Evolutionary conservation across 1,140 invertebrate species (phyloP).

Genomic region (Globodera ellingtonae): DNA sequence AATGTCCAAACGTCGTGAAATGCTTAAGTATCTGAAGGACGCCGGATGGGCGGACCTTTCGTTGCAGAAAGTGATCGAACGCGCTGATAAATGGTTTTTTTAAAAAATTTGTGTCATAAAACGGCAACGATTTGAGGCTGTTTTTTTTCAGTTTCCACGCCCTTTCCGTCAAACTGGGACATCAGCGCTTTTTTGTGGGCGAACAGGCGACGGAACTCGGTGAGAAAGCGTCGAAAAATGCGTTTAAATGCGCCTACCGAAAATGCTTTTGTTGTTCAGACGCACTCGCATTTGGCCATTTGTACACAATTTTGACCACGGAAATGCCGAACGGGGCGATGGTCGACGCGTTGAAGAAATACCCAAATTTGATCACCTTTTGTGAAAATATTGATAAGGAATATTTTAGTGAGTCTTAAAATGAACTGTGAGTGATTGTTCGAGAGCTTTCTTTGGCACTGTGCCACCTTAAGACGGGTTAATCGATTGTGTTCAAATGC

Average conservation of each 20-base stretch:
- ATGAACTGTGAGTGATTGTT: background rate
- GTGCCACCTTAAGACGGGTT: too few relatives aligned
- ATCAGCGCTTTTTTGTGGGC: conserved; percentile 43
- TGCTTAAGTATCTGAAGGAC: conserved; percentile 37
- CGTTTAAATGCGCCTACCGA: conserved; percentile 53
- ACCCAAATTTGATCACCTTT: conserved; percentile 76
- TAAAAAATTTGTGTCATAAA: conserved; percentile 27
- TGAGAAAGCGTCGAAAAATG: conserved; percentile 68
- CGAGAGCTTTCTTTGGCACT: too few relatives aligned
- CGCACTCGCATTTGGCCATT: conserved; percentile 91
- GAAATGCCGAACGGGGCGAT: conserved; percentile 77
- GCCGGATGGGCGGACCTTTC: conserved; percentile 53
- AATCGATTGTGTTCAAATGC: too few relatives aligned
- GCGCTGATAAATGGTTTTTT: conserved; percentile 37
- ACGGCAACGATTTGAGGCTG: background rate
- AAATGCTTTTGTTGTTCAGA: conserved; percentile 71
- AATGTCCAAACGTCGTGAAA: conserved; percentile 74
- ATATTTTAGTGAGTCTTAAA: conserved; percentile 20
- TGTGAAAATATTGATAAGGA: conserved; percentile 77
- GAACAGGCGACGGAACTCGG: conserved; percentile 80
- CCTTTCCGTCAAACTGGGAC: conserved; percentile 52
- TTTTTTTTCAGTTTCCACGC: conserved; percentile 48
- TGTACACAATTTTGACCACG: conserved; percentile 79
- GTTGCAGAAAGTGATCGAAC: conserved; percentile 44
- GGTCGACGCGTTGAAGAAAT: conserved; percentile 75